A percentile compares a stretch with the other conserved stretches of the same genome.
phyloP scores from a whole-genome alignment of 2,113 vertebrate species.

The Gymnocephalus cernua region DNA sequence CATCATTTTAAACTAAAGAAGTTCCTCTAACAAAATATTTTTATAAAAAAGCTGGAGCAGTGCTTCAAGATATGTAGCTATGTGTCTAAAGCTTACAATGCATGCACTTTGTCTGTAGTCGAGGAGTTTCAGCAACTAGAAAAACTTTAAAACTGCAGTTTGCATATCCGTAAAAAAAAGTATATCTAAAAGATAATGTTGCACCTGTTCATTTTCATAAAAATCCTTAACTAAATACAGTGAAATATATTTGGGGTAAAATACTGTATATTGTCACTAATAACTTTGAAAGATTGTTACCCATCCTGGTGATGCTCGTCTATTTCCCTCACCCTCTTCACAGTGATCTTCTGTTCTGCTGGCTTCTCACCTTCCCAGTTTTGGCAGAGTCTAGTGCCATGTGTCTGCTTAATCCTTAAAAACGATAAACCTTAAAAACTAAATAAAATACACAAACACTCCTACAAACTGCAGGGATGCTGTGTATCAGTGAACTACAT shows the following conservation, averaged over 20 bases:
- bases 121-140: not conserved
- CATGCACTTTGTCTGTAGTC: not conserved
- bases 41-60: not conserved
- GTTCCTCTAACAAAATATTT: not conserved
- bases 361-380: not conserved
- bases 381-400: not conserved
- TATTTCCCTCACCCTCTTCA: slow-evolving; percentile 20
- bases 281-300: slow-evolving; percentile 32
- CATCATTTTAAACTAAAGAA: not conserved
- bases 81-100: not conserved
- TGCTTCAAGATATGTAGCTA: not conserved
- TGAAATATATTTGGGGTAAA: not conserved
- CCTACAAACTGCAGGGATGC: not conserved
- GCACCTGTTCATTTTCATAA: not conserved
- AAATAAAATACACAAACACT: not conserved
- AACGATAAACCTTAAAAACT: not conserved
- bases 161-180: not conserved
- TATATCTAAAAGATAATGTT: too few species aligned
- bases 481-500: not conserved
- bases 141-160: not conserved
- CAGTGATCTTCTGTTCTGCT: not conserved
- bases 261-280: not conserved
- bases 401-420: not conserved
- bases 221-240: not conserved
- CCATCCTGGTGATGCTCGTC: slow-evolving; percentile 10